phyloP scores from a whole-genome alignment of 2,888 invertebrate genomes.

The Hydraecia micacea region DNA sequence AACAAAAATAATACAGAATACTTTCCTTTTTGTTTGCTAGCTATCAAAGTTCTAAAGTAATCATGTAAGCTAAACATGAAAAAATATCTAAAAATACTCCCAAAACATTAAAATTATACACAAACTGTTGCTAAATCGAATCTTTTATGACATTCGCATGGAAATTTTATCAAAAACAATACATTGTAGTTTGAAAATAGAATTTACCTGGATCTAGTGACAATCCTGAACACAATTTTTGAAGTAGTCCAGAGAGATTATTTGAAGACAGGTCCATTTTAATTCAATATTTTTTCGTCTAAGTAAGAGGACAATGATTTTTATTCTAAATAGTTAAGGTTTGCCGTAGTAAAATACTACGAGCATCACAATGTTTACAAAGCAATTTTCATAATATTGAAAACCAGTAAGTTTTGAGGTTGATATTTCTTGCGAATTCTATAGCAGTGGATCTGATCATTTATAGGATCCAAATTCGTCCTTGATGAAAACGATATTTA shows the following conservation, averaged over 20 bases:
- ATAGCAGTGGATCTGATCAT: neutral
- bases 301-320: constrained; percentile 18
- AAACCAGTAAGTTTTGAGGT: constrained; percentile 4
- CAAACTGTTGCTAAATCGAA: constrained; percentile 49
- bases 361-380: constrained; percentile 58
- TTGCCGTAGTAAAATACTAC: constrained; percentile 1
- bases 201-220: constrained; percentile 85
- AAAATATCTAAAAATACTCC: constrained; percentile 24
- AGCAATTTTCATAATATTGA: constrained; percentile 34
- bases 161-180: constrained; percentile 52
- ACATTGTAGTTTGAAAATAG: constrained; percentile 71
- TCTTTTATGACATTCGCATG: constrained; percentile 39
- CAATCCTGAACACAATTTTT: constrained; percentile 84
- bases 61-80: constrained; percentile 79
- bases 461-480: constrained; percentile 15
- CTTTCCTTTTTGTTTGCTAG: constrained; percentile 69
- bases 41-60: constrained; percentile 72
- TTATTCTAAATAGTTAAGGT: constrained; percentile 7
- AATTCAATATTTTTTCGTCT: constrained; percentile 20
- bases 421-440: constrained; percentile 6
- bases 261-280: constrained; percentile 78
- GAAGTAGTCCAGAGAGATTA: constrained; percentile 80
- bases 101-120: constrained; percentile 41
- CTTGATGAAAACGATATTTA: neutral
- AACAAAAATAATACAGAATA: constrained; percentile 8